These are phyloP conservation scores for Dinoponera quadriceps DNA, from an alignment of 1,140 invertebrate genomes.

Conservation along the genomic window DNA sequence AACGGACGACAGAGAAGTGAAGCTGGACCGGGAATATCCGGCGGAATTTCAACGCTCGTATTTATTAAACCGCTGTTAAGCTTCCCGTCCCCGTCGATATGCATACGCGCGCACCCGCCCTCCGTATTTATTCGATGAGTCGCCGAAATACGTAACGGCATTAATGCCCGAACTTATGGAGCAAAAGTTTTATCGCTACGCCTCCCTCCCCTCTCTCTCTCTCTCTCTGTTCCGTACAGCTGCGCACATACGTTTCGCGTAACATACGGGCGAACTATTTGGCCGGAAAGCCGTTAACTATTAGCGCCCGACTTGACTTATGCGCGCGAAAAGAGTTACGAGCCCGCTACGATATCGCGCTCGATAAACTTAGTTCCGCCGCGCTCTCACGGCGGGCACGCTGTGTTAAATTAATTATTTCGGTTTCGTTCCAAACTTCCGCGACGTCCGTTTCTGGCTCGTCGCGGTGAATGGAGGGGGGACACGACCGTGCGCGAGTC, in stretches of 20 bases:
- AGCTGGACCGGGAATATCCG: slow-evolving; percentile 12
- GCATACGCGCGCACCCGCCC: not conserved
- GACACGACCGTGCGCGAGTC: not conserved
- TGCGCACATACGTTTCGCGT: slow-evolving; percentile 57
- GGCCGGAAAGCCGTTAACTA: slow-evolving; percentile 60
- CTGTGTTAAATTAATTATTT: slow-evolving; percentile 19
- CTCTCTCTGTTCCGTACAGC: slow-evolving; percentile 57
- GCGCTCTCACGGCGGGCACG: not conserved
- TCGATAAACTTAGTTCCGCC: slow-evolving; percentile 46
- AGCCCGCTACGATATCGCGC: slow-evolving; percentile 3
- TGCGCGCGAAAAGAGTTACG: slow-evolving; percentile 36
- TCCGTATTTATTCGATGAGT: slow-evolving; percentile 64
- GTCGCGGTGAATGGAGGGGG: not conserved
- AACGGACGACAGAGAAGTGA: not conserved
- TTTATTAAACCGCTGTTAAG: slow-evolving; percentile 60
- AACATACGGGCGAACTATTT: slow-evolving; percentile 60
- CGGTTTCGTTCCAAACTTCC: not conserved
- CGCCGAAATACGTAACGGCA: slow-evolving; percentile 66
- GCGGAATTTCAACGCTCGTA: slow-evolving; percentile 30
- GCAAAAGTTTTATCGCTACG: slow-evolving; percentile 70
- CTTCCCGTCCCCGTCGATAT: slow-evolving; percentile 14
- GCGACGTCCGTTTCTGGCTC: not conserved
- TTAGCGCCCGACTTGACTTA: slow-evolving; percentile 55
- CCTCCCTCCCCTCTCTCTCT: too few species aligned
- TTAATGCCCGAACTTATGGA: slow-evolving; percentile 71